Evolutionary conservation across 2,113 vertebrate species (phyloP).

Genomic region (Rutilus rutilus): DNA sequence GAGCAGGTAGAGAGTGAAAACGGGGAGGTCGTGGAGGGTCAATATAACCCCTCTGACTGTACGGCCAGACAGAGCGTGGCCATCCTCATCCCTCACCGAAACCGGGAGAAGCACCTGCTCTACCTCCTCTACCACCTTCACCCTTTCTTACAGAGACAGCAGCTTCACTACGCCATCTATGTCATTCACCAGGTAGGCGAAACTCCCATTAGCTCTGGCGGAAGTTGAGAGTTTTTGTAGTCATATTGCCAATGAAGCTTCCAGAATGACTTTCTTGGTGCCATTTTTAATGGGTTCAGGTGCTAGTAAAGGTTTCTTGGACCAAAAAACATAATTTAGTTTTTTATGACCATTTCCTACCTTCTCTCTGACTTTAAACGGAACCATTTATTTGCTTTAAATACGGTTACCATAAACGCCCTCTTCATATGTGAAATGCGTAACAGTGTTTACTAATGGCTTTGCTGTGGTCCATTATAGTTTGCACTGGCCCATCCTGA

Average conservation of each 20-base stretch:
- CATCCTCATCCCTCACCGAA: slow-evolving; percentile 90
- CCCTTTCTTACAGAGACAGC: slow-evolving; percentile 94
- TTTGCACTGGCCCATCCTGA: slow-evolving; percentile 14
- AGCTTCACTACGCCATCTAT: slow-evolving; percentile 91
- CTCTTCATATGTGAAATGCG: neutral
- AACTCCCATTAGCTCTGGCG: neutral
- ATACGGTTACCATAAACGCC: neutral
- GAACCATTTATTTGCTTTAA: neutral
- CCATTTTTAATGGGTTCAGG: neutral
- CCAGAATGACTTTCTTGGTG: neutral
- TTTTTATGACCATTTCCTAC: neutral
- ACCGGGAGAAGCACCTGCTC: slow-evolving; percentile 88
- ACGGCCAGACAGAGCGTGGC: slow-evolving; percentile 84
- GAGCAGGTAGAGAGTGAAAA: slow-evolving; percentile 83
- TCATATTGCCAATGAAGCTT: neutral
- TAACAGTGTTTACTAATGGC: neutral
- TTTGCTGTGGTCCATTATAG: neutral
- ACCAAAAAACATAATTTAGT: neutral
- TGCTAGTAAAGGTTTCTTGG: neutral
- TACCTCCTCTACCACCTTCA: slow-evolving; percentile 87
- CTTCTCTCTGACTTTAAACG: neutral
- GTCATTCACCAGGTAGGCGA: slow-evolving; percentile 91
- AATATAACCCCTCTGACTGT: slow-evolving; percentile 81
- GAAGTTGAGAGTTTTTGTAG: neutral
- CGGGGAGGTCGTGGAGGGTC: slow-evolving; percentile 76